Base-by-base conservation (phyloP, 1,140 invertebrate species). In the fruit fly (Drosophila melanogaster) region DNA sequence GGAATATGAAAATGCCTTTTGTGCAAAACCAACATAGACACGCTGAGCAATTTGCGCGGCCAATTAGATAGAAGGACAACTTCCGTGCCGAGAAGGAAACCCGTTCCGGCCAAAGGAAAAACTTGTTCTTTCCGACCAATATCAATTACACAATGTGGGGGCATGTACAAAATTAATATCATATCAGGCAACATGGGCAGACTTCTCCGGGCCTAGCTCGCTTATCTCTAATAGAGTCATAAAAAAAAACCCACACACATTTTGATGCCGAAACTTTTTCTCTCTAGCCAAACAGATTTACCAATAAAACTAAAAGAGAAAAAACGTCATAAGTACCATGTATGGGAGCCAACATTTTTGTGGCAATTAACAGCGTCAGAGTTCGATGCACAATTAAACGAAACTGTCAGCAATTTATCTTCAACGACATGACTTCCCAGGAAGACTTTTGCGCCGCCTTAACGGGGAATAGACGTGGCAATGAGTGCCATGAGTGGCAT, bases 321-420 rank as follows among this genome's bases (percentile, higher is more conserved):
- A 40, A 72, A 67, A 67, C 37, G 12, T 61, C 70, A 51, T 50
- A 40, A 56, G 49, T 24, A 38, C 73, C 81, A 69, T 75, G 77
- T 81, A 78, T 61, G 56, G 81, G 6, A 17, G 10, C 30, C 43
- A 50, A 75, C 80, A 84, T 73, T 86, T 86, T 87, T 78, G 71
- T 67, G 76, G 79, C 84, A 89, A 89, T 87, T 87, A 87, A 87
- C 58, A 76, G 81, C 54, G n/a, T 41, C 53, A 60, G 35, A 33
- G 66, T 76, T 74, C 56, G 56, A 43, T 38, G 44, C 19, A 67
- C 84, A 87, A 87, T 89, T 89, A 89, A 89, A 89, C 73, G 85
- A 89, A 89, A 89, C 84, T 90, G 84, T 89, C 79, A 78, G 76
- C 85, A 80, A 90, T 89, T 89, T 89, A 90, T 89, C 85, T 78